Percentiles rank a stretch among this genome's conserved stretches.
Conservation (phyloP, 1,140 invertebrate genomes). For the Nylanderia fulva region DNA sequence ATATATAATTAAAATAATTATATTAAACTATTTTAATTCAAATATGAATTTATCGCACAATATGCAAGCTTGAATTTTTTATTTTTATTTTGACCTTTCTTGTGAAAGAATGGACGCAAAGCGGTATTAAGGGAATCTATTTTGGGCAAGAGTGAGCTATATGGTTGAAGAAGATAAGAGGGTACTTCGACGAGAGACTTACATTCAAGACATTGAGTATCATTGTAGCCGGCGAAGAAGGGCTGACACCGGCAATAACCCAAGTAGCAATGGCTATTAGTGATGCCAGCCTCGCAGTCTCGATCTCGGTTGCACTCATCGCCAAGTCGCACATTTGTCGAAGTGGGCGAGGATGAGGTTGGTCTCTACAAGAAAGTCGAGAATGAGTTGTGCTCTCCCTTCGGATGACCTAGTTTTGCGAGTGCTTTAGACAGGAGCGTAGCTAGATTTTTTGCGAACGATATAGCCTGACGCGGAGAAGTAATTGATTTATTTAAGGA, state of each 20-base stretch:
- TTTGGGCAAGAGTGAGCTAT: constrained; percentile 26
- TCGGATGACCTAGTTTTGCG: not conserved
- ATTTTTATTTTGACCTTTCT: not conserved
- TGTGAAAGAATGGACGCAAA: not conserved
- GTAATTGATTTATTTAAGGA: too few species aligned
- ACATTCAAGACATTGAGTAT: constrained; percentile 89
- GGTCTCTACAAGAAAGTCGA: constrained; percentile 66
- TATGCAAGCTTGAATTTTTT: too few species aligned
- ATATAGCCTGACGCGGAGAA: not conserved
- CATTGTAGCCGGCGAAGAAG: constrained; percentile 89
- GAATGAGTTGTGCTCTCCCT: constrained; percentile 8
- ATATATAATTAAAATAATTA: too few species aligned
- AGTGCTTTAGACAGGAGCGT: not conserved
- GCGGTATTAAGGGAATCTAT: not conserved
- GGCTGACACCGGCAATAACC: constrained; percentile 89
- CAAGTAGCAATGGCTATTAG: constrained; percentile 87
- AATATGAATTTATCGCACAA: too few species aligned
- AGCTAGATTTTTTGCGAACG: not conserved
- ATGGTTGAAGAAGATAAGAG: constrained; percentile 3
- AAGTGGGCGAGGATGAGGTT: constrained; percentile 58
- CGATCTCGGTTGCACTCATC: constrained; percentile 84
- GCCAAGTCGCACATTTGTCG: constrained; percentile 73
- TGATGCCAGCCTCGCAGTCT: constrained; percentile 87
- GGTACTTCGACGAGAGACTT: constrained; percentile 78
- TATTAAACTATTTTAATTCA: too few species aligned